Evolutionary conservation across 2,113 vertebrate genomes (phyloP).

Genomic region (Cairina moschata): DNA sequence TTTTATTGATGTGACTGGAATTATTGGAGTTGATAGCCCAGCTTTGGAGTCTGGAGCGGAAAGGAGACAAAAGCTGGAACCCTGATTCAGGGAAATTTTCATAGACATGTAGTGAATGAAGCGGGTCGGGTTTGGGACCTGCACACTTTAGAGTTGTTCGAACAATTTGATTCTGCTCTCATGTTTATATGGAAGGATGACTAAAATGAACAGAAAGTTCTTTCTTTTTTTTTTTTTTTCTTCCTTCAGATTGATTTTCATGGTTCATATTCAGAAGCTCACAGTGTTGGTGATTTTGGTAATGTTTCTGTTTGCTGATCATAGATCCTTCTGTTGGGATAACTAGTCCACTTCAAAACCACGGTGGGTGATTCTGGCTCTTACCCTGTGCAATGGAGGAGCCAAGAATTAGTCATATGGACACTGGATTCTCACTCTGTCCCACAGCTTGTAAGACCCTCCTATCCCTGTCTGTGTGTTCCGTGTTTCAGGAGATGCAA

Average conservation of each 20-base stretch:
- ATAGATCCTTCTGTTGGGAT: neutral
- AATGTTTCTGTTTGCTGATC: constrained; percentile 43
- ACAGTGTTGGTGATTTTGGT: constrained; percentile 80
- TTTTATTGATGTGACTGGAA: neutral
- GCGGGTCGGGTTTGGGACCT: neutral
- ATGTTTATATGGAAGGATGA: neutral
- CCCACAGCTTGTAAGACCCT: neutral
- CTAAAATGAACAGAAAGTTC: neutral
- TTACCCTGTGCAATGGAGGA: neutral
- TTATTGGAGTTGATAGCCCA: neutral
- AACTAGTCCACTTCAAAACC: neutral
- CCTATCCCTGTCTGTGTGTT: neutral
- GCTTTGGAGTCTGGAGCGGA: neutral
- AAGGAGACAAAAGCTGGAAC: neutral
- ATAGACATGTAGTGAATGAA: accelerated
- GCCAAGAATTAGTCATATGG: neutral
- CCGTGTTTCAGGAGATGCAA: neutral
- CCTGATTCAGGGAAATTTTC: neutral
- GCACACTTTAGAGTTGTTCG: neutral
- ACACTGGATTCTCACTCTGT: neutral
- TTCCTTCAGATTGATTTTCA: constrained; percentile 79
- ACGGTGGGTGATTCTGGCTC: neutral
- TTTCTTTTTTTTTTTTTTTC: constrained; percentile 21
- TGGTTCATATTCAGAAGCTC: constrained; percentile 77
- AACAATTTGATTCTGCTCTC: neutral